These are phyloP conservation scores for Deroplatys truncata DNA, from an alignment of 2,888 invertebrate species.

Conservation along the genomic window DNA sequence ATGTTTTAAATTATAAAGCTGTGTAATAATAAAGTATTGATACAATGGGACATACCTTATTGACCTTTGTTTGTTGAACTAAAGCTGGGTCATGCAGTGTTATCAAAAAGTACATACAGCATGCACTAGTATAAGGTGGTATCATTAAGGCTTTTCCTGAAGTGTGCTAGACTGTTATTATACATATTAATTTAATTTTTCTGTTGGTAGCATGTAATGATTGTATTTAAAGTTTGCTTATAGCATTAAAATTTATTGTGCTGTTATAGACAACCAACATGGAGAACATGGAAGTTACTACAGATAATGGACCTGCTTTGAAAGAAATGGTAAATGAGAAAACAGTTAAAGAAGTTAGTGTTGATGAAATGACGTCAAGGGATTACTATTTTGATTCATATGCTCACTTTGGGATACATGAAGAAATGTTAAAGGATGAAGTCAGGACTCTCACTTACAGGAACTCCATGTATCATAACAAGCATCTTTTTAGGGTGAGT, in stretches of 20 bases:
- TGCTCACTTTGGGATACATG: constrained; percentile 99
- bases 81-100: too few relatives aligned
- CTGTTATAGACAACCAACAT: constrained; percentile 38
- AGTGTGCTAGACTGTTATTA: too few relatives aligned
- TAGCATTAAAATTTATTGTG: not conserved
- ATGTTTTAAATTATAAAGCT: too few relatives aligned
- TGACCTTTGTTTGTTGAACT: too few relatives aligned
- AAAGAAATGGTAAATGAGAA: constrained; percentile 33
- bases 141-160: too few relatives aligned
- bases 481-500: constrained; percentile 81
- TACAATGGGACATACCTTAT: too few relatives aligned
- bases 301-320: constrained; percentile 20
- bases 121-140: too few relatives aligned
- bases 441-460: constrained; percentile 96
- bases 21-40: too few relatives aligned
- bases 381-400: constrained; percentile 99
- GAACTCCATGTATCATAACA: constrained; percentile 99
- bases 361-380: constrained; percentile 97
- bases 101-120: too few relatives aligned
- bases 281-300: constrained; percentile 53
- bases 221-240: too few relatives aligned
- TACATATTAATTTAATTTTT: too few relatives aligned
- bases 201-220: too few relatives aligned
- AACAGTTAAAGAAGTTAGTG: constrained; percentile 50
- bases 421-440: constrained; percentile 99